These are phyloP conservation scores for Mythimna albipuncta DNA, from an alignment of 2,888 invertebrate genomes.

Conservation along the genomic window DNA sequence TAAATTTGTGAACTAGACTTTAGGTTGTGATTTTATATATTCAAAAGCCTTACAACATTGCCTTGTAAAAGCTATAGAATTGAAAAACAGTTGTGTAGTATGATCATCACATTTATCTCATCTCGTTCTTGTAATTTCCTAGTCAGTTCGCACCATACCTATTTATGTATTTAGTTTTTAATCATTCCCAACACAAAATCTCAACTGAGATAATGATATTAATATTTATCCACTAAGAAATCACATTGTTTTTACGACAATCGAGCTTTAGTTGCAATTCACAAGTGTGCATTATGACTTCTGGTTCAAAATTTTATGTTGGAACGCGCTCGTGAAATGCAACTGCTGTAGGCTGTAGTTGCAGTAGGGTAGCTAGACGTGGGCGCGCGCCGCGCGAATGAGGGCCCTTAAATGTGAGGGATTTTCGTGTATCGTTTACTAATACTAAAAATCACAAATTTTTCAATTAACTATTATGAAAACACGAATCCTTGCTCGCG, in stretches of 20 bases:
- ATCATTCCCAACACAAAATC: conserved; percentile 28
- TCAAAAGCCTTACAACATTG: conserved; percentile 1
- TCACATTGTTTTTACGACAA: conserved; percentile 37
- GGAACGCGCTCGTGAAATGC: neutral
- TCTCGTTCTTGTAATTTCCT: conserved; percentile 26
- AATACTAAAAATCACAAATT: no score
- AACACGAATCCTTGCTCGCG: no score
- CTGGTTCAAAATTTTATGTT: conserved; percentile 17
- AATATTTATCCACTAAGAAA: conserved; percentile 4
- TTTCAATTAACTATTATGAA: no score
- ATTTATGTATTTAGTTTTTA: conserved; percentile 33
- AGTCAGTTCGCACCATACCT: conserved; percentile 50
- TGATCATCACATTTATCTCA: conserved; percentile 7
- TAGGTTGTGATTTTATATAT: neutral
- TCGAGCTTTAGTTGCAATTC: neutral
- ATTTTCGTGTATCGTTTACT: no score
- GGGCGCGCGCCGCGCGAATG: no score
- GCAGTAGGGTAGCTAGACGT: no score
- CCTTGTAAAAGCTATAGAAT: neutral
- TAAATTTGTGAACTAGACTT: neutral
- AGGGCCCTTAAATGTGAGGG: no score
- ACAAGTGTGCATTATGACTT: neutral
- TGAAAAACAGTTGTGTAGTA: conserved; percentile 1
- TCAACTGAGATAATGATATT: conserved; percentile 22
- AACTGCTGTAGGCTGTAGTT: neutral